Evolutionary conservation across 2,888 invertebrate species (phyloP), one percentile per base, ranked within the genome.

Genomic region (Dyspetes luteomarginatus): DNA sequence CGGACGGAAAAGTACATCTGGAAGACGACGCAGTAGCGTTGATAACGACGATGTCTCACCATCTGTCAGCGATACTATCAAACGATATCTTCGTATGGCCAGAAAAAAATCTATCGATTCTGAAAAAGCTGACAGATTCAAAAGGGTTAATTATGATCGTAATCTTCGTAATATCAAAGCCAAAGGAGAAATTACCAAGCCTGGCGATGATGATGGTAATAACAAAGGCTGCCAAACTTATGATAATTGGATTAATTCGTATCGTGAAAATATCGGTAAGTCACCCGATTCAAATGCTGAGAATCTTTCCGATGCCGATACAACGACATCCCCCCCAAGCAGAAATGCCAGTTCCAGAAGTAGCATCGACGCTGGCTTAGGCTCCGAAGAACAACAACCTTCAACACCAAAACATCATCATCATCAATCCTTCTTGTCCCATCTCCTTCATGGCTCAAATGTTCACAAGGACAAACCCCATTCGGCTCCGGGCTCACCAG

Each of bases 1-100:
- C 24, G 76, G 77, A 0, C 62, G 90, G 87, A 71, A 93, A 92
- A 1, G 83, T 75, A 68, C 93, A 91, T 24, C 79, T 0, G 86
- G 92, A 17, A 93, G 96, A 4, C 94, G 97, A 56, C 94, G 96
- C 86, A 96, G 96, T 86, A 96, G 96, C 89, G 95, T 97, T 12
- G 97, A 97, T 88, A 95, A 97, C 90, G 97, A 97, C 87, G 97
- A 97, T 88, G 95, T 97, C 0, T 97, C 97, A 0, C 97, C 97
- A 81, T 97, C 97, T 0, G 97, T 97, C 26, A 96, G 97, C 89
- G 97, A 97, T 88, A 97, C 97, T 0, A 97, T 97, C 80, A 97
- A 97, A 91, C 93, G 97, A 7, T 97, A 97, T 91, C 92, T 97
- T 64, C 93, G 96, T 75, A 97, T 97, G 97, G 97, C 97, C 4